Evolutionary conservation across 2,888 invertebrate species (phyloP).

Genomic region (Chaitophorus viminalis): DNA sequence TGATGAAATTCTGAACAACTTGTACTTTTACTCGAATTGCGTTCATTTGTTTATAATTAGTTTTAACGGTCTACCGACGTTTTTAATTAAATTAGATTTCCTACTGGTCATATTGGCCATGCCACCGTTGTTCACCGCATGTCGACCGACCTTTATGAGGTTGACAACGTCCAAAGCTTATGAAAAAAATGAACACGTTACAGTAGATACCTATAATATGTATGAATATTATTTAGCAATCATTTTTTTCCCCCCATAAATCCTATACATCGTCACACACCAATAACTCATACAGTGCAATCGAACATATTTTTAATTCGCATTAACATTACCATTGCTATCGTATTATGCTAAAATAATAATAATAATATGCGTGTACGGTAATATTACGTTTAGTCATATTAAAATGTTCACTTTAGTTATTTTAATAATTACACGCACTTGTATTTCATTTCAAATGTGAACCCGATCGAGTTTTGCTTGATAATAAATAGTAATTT

Average conservation of each 20-base stretch:
- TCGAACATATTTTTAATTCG: background rate
- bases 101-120: background rate
- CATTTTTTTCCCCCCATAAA: too few species aligned
- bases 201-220: too few species aligned
- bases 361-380: background rate
- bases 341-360: background rate
- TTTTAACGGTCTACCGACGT: constrained; percentile 1
- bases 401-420: too few species aligned
- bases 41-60: background rate
- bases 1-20: background rate
- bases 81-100: constrained; percentile 41
- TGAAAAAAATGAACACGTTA: too few species aligned
- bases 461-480: background rate
- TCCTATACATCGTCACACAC: background rate
- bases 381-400: background rate
- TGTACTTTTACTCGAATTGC: background rate
- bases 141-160: too few species aligned
- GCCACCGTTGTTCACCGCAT: too few species aligned
- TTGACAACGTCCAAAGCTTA: too few species aligned
- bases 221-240: too few species aligned
- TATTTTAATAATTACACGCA: too few species aligned
- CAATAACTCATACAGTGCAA: background rate
- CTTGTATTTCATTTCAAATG: background rate
- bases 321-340: background rate
- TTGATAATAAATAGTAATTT: background rate